These are phyloP conservation scores for Podotricha telesiphe DNA, from an alignment of 2,888 invertebrate species.

Conservation along the genomic window DNA sequence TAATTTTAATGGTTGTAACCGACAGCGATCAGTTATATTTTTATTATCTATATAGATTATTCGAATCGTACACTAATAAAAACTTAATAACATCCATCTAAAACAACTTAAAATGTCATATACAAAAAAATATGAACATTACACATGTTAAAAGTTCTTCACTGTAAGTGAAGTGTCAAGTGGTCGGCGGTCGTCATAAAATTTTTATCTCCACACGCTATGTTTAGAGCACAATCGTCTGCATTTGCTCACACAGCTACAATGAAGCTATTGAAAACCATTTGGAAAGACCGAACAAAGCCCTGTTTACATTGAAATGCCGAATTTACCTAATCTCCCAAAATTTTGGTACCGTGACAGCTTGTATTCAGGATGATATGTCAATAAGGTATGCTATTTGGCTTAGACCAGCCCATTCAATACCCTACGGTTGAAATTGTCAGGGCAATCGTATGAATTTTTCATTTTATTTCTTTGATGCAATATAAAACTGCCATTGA, in stretches of 20 bases:
- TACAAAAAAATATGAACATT: background rate
- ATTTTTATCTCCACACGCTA: conserved; percentile 1
- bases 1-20: too few relatives aligned
- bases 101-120: background rate
- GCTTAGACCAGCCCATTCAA: background rate
- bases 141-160: background rate
- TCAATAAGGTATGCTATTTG: conserved; percentile 15
- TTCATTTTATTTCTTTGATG: background rate
- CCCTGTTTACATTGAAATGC: conserved; percentile 21
- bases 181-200: background rate
- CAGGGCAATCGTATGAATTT: conserved; percentile 2
- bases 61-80: background rate
- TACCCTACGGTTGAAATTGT: background rate
- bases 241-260: conserved; percentile 20
- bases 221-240: conserved; percentile 14
- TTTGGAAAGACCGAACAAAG: conserved; percentile 29
- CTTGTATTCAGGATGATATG: conserved; percentile 18
- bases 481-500: too few relatives aligned
- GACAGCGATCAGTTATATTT: too few relatives aligned
- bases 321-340: background rate
- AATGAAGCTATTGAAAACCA: conserved; percentile 29
- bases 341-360: conserved; percentile 17
- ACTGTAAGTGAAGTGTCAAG: conserved; percentile 9
- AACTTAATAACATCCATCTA: background rate
- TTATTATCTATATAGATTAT: too few relatives aligned